A percentile compares a stretch with the other conserved stretches of the same genome.
These are phyloP conservation scores for Steinernema carpocapsae DNA, from an alignment of 2,888 invertebrate genomes.

Conservation along the genomic window DNA sequence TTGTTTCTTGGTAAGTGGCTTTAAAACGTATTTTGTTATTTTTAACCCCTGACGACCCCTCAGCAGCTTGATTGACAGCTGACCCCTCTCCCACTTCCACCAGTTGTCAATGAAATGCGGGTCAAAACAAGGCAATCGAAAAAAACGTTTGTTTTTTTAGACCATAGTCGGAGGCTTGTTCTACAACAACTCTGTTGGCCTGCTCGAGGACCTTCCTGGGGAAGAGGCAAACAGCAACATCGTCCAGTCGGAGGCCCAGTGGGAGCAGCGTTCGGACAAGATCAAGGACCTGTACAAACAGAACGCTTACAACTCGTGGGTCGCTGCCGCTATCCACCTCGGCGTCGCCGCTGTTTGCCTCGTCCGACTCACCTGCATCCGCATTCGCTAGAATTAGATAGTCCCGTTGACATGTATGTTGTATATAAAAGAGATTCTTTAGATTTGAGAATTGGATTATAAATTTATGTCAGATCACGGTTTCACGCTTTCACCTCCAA, in stretches of 20 bases:
- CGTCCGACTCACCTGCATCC: conserved; percentile 19
- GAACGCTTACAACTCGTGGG: conserved; percentile 39
- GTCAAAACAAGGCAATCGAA: neutral
- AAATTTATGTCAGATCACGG: neutral
- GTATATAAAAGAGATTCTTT: conserved; percentile 31
- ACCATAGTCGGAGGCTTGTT: conserved; percentile 42
- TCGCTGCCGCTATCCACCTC: conserved; percentile 33
- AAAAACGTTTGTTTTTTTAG: conserved; percentile 16
- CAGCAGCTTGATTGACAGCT: neutral
- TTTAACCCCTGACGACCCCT: neutral
- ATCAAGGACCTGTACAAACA: conserved; percentile 38
- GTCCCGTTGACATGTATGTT: conserved; percentile 14
- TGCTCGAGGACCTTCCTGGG: conserved; percentile 42
- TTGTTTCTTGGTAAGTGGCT: conserved; percentile 56
- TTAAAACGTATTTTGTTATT: neutral
- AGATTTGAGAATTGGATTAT: neutral
- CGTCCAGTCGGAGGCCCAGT: neutral
- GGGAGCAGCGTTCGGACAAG: conserved; percentile 30
- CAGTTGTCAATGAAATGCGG: neutral
- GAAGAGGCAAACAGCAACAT: neutral
- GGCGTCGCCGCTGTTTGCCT: conserved; percentile 19
- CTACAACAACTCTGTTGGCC: conserved; percentile 45
- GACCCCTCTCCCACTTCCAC: neutral
- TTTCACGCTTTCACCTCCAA: no score
- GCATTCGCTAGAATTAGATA: neutral